Evolutionary conservation across 1,140 invertebrate species (phyloP), one percentile per base, ranked within the genome.

Genomic region (Asobara japonica): DNA sequence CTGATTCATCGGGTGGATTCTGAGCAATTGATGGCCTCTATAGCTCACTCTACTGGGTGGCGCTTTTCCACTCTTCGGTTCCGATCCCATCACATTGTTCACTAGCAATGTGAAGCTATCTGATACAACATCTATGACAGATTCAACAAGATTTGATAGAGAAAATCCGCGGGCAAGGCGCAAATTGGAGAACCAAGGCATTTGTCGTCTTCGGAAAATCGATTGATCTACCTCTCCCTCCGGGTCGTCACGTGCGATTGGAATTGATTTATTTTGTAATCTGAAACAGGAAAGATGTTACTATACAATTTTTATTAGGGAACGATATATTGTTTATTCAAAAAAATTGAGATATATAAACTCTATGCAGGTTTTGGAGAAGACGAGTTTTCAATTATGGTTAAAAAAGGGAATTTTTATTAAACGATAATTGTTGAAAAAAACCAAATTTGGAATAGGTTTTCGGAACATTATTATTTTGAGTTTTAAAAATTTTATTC

Each of bases 1-100:
- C 18, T 82, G 75, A 0, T 75, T 79, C 6, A 38, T 78, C 0
- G 86, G 85, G 4, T 77, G 75, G 56, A 86, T 73, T 33, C 86
- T 79, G 4, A 88, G 65, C 7, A 88, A 71, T 45, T 87, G 86
- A 67, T 86, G 80, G 72, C 84, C 83, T 69, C 78, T 84, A 71
- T 88, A 88, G 65, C 71, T 87, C 1, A 87, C 77, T 41, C 78
- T 74, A 22, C 66, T 78, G 0, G 20, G 18, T 4, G 65, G 0
- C 13, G 69, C 18, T 41, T 76, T 84, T 0, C 75, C 45, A 64
- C 64, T 79, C 56, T 85, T 82, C 5, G 82, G 74, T 36, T 86
- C 84, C 0, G 74, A 38, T 0, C 83, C 80, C 0, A 86, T 78
- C 0, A 87, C 79, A 16, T 75, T 83, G 6, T 74, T 83, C 0